Base-by-base conservation (phyloP, 1,140 invertebrate genomes). In the Drosophila varians region DNA sequence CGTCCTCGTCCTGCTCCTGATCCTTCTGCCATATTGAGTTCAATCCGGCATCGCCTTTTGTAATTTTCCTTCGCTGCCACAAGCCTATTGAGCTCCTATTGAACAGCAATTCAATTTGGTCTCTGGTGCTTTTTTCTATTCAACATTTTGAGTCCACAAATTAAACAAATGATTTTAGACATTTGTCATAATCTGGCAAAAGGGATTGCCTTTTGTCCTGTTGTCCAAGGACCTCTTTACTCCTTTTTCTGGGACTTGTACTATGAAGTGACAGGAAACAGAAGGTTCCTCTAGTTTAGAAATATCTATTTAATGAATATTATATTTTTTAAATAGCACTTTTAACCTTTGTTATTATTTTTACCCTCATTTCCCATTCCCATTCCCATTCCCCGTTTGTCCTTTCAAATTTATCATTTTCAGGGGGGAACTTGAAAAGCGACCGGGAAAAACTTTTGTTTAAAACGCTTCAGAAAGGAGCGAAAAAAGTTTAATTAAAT, bases 401-500 rank as follows among this genome's bases (percentile, higher is more conserved):
- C 23, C 34, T 68, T 55, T 40, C 42, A 46, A 82, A 73, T 82
- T 83, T 75, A 60, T 80, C 60, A 72, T 74, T 79, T 42, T 65
- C 19, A 56, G 40, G 46, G 46, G 19, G 16, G 61, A 79, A 76
- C 72, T 68, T 86, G 61, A 72, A 84, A 84, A 75, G 71, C 56
- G 38, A 25, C 40, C 46, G 61, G 7, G 45, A 72, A 49, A 75
- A 68, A 76, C 66, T 84, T 84, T 74, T 74, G 57, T 56, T 60
- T 65, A 25, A 28, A 43, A 46, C 46, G 60, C 60, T 76, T 38
- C 65, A 69, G 56, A 57, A 53, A 69, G 56, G 49, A 52, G 38
- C 47, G 21, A 76, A 42, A 80, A 75, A 79, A 80, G 80, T 86
- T 66, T 74, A 84, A 80, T 84, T 84, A 84, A 84, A 84, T 86